These are phyloP conservation scores for Crambe crambe DNA, from an alignment of 37 sponge, comb jelly and placozoan species.

Conservation along the genomic window DNA sequence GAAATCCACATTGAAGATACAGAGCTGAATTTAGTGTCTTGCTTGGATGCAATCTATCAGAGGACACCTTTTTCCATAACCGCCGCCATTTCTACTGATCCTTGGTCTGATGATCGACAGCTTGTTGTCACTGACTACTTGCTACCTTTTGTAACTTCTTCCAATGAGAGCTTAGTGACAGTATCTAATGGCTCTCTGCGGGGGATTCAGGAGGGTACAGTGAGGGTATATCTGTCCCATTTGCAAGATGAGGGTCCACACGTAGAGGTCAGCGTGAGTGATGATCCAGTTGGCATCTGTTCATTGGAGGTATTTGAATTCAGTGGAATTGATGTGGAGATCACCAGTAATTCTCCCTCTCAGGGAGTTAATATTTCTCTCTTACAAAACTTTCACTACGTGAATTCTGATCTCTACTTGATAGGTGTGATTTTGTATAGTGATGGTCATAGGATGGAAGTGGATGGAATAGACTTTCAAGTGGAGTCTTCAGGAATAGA, in stretches of 20 bases:
- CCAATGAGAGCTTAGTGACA: not conserved
- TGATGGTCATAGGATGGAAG: conserved; percentile 30
- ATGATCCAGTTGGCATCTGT: conserved; percentile 18
- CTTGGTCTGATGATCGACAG: not conserved
- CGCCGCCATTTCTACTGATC: conserved; percentile 2
- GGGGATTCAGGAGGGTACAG: conserved; percentile 20
- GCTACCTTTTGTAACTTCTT: not conserved
- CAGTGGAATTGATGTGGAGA: conserved; percentile 21
- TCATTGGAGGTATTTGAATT: conserved; percentile 44
- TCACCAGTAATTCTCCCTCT: not conserved
- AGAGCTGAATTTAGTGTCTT: conserved; percentile 32
- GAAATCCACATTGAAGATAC: conserved; percentile 22
- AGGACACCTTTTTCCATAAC: conserved; percentile 6
- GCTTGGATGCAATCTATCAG: conserved; percentile 19
- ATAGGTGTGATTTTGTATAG: conserved; percentile 47
- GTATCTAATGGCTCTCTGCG: conserved; percentile 6
- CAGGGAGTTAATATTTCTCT: conserved; percentile 5
- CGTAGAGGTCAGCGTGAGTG: conserved; percentile 4
- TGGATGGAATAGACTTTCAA: conserved; percentile 8
- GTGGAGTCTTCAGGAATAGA: not conserved
- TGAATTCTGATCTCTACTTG: not conserved
- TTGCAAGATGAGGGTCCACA: not conserved
- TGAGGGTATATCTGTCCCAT: not conserved
- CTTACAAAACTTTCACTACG: conserved; percentile 20
- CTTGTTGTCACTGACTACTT: conserved; percentile 16